Evolutionary conservation across 2,888 invertebrate genomes (phyloP), one percentile per base, ranked within the genome.

Genomic region (Leptopilina myrica): DNA sequence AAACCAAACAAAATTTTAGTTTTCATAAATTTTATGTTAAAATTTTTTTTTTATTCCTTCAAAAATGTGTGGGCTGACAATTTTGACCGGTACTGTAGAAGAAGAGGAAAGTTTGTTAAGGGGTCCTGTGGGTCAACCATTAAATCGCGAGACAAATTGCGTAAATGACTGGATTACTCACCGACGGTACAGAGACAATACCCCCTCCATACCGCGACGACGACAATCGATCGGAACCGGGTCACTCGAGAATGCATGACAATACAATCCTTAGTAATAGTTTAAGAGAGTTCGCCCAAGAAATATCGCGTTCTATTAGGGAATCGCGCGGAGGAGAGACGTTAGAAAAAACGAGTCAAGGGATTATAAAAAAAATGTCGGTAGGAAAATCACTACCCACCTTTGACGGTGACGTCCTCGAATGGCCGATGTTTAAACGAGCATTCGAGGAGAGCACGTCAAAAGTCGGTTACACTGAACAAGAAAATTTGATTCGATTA

Each of bases 401-500:
- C 6, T 80, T 80, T 33, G 56, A 46, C 9, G 80, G 78, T 7
- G 76, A 80, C 49, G 62, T 53, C 0, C 8, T 78, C 0, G 76
- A 80, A 12, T 78, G 78, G 76, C 76, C 66, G 0, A 43, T 33
- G 9, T 78, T 80, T 65, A 78, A 76, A 46, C 46, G 69, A 20
- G 73, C 78, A 6, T 80, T 78, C 14, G 76, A 78, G 5, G 5
- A 64, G 7, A 69, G 78, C 12, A 80, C 79, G 2, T 64, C 64
- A 2, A 20, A 49, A 7, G 77, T 79, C 5, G 77, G 76, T 5
- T 81, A 76, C 67, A 59, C 73, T 1, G 81, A 81, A 43, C 62
- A 64, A 2, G 77, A 81, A 40, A 81, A 81, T 62, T 40, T 79
- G 6, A n/a, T 79, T 12, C 77, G 81, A 0, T 26, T 77, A 0